These are phyloP conservation scores for Cygnus buccinator DNA, from an alignment of 2,113 vertebrate species.

Conservation along the genomic window DNA sequence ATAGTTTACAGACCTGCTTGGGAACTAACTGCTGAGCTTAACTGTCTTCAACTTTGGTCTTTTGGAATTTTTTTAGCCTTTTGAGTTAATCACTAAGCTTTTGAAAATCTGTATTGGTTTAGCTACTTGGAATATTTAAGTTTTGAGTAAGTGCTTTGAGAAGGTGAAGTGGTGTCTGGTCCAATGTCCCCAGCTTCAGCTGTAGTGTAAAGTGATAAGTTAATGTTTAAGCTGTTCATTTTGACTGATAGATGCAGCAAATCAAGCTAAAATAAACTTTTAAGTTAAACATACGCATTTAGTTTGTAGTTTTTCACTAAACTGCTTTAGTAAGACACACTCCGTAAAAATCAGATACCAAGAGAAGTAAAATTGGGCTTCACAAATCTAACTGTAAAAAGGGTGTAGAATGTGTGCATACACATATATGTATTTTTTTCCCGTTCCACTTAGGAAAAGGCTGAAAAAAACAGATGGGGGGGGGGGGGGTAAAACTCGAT, in stretches of 20 bases:
- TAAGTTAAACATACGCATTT: slow-evolving; percentile 12
- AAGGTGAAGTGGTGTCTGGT: slow-evolving; percentile 44
- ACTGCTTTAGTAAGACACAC: neutral
- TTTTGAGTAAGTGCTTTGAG: neutral
- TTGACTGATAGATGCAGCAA: neutral
- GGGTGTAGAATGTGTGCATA: neutral
- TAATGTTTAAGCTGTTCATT: slow-evolving; percentile 55
- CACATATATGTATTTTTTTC: rapidly evolving
- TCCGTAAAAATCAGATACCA: neutral
- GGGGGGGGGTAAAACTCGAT: neutral
- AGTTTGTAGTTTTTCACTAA: neutral
- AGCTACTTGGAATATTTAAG: slow-evolving; percentile 18
- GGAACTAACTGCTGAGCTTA: neutral
- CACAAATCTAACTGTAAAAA: neutral
- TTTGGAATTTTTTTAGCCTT: neutral
- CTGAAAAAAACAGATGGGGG: slow-evolving; percentile 40
- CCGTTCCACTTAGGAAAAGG: neutral
- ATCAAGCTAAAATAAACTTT: slow-evolving; percentile 20
- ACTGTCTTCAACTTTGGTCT: neutral
- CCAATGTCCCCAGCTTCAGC: slow-evolving; percentile 53
- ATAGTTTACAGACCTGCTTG: neutral
- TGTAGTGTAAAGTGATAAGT: slow-evolving; percentile 14
- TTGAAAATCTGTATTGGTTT: slow-evolving; percentile 30
- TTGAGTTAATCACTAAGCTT: slow-evolving; percentile 50
- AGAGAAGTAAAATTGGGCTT: neutral